Base-by-base conservation (phyloP, 2,888 invertebrate genomes). In the Polyommatus iphigenia region DNA sequence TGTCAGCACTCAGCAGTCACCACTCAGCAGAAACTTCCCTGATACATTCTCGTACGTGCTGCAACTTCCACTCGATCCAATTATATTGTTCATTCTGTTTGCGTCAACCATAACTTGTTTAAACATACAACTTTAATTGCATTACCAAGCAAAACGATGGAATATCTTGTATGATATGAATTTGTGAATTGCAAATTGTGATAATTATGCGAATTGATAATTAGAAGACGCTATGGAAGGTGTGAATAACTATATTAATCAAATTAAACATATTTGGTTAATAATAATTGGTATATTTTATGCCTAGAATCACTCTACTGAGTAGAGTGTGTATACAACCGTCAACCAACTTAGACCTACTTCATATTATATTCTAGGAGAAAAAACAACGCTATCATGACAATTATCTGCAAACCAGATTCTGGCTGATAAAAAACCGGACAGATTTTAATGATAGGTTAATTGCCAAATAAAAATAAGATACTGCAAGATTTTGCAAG, bases 1-100 rank as follows among this genome's bases (percentile, higher is more conserved):
- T 78, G 80, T 80, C 78, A 78, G 79, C 62, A 59, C 59, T 10
- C 10, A 0, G 46, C 46, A 46, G 3, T 59, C 59, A 10, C 29
- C 62, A 32, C 67, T 67, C 67, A 67, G 24, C 67, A 32, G 29
- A 29, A 67, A 67, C 67, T 67, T 67, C 15, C 29, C 15, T 67
- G 29, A 29, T 67, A 67, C 67, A 29, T 29, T 29, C 29, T 15
- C 29, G 67, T 67, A 67, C 67, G 67, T 67, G 67, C 15, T 29
- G 29, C 67, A 67, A 67, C 67, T 29, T 67, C 62, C 24, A 15
- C 67, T 67, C 2, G 15, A 29, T 32, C 13, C 67, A 67, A 67
- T 67, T 67, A 67, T 67, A 29, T 67, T 67, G 24, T 67, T 6
- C 29, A 29, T 67, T 67, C 32, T 32, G 67, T 32, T 67, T 29